Base-by-base conservation (phyloP, 2,888 invertebrate species). In the Drosophila yooni region DNA sequence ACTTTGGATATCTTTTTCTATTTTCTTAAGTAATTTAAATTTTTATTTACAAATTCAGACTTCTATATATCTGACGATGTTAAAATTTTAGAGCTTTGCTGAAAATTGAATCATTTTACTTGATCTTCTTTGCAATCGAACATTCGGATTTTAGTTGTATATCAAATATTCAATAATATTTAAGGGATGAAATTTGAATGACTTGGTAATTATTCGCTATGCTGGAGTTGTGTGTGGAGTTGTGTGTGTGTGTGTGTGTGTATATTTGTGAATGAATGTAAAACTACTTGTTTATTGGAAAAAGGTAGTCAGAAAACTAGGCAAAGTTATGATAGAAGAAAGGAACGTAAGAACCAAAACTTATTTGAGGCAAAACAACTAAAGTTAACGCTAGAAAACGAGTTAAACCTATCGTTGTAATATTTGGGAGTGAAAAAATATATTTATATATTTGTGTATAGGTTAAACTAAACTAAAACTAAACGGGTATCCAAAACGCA, bases 401-500 rank as follows among this genome's bases (percentile, higher is more conserved):
- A 68, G 29, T 53, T 40, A 66, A 38, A 36, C 54, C 27, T 50
- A 27, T 27, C 65, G 31, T 58, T 51, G n/a, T 53, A n/a, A 13
- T 57, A 58, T 56, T 27, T 13, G 21, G 18, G 43, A 56, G 57
- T 27, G 29, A 43, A 65, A 25, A 62, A 13, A 51, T 15, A 58
- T n/a, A 58, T 33, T 54, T 33, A 58, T 48, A 63, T 57, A 53
- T 67, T 6, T 31, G 25, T 48, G 27, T 57, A 33, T 7, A 54
- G 54, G 52, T 60, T 38, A 63, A 78, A 76, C 74, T 71, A 71
- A 74, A 78, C 71, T 78, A 75, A 54, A 78, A 75, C 78, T 78
- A 75, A 78, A 75, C 38, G 53, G 61, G 59, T n/a, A n/a, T 34
- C 46, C 2, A 27, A 60, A 57, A 57, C 60, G n/a, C n/a, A 70